Evolutionary conservation across 2,113 vertebrate genomes (phyloP).

Genomic region (Epinephelus lanceolatus): DNA sequence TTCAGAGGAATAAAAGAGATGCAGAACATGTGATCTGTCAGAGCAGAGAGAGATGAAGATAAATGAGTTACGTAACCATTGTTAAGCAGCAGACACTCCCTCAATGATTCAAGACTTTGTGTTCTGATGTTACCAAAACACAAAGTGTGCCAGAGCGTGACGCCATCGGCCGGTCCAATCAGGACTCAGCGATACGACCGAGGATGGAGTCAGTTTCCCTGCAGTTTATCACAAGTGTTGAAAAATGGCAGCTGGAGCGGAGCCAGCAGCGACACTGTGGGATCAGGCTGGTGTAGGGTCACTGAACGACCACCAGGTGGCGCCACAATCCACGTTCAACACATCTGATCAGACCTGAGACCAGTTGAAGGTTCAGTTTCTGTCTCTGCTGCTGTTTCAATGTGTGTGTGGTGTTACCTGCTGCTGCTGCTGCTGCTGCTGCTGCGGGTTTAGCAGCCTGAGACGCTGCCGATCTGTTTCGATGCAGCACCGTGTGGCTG

Average conservation of each 20-base stretch:
- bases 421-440: conserved; percentile 43
- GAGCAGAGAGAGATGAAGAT: neutral
- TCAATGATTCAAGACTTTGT: conserved; percentile 6
- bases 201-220: neutral
- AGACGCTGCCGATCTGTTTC: conserved; percentile 49
- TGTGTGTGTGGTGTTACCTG: conserved; percentile 63
- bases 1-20: neutral
- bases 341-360: neutral
- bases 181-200: neutral
- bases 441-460: conserved; percentile 12
- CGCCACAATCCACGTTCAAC: neutral
- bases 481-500: conserved; percentile 58
- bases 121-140: conserved; percentile 31
- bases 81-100: conserved; percentile 13
- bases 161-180: neutral
- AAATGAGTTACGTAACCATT: neutral
- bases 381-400: neutral
- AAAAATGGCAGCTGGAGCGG: neutral
- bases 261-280: neutral
- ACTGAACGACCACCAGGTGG: conserved; percentile 17
- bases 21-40: neutral
- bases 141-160: neutral
- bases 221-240: neutral
- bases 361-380: neutral
- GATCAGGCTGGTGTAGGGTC: neutral